A percentile compares a stretch with the other conserved stretches of the same genome.
Conservation (phyloP, 2,888 invertebrate species). For the Drosophila austrosaltans region DNA sequence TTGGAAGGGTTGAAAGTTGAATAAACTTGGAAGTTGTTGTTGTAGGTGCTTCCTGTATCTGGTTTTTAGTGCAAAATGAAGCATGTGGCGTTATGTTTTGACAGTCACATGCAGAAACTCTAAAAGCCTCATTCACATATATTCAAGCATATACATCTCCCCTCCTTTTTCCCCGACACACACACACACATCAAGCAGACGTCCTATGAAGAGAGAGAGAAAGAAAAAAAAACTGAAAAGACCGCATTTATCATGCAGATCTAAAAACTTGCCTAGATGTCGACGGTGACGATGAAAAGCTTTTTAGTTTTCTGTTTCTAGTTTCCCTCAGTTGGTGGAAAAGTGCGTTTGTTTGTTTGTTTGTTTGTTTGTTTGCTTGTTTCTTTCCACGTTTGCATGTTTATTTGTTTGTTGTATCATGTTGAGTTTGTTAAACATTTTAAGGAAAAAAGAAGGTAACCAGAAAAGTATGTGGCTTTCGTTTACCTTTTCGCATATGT, state of each 20-base stretch:
- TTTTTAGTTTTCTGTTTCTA: slow-evolving; percentile 53
- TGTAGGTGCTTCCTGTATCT: slow-evolving; percentile 32
- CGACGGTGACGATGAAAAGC: slow-evolving; percentile 50
- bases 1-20: slow-evolving; percentile 30
- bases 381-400: slow-evolving; percentile 23
- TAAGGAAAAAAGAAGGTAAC: slow-evolving; percentile 13
- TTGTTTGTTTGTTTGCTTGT: slow-evolving; percentile 25
- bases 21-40: slow-evolving; percentile 32
- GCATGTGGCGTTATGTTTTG: slow-evolving; percentile 49
- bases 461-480: neutral
- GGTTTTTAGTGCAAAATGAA: slow-evolving; percentile 43
- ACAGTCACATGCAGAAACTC: slow-evolving; percentile 25
- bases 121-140: slow-evolving; percentile 38
- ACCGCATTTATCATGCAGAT: slow-evolving; percentile 66
- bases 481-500: neutral
- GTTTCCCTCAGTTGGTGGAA: slow-evolving; percentile 35
- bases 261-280: slow-evolving; percentile 53
- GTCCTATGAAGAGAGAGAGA: slow-evolving; percentile 1
- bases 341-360: slow-evolving; percentile 32
- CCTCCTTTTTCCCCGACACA: neutral
- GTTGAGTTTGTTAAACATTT: slow-evolving; percentile 33
- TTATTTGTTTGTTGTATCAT: slow-evolving; percentile 12
- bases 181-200: slow-evolving; percentile 31
- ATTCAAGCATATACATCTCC: slow-evolving; percentile 18
- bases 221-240: slow-evolving; percentile 39